These are phyloP conservation scores for Pseudopipra pipra DNA, from an alignment of 2,113 vertebrate species.

Conservation along the genomic window DNA sequence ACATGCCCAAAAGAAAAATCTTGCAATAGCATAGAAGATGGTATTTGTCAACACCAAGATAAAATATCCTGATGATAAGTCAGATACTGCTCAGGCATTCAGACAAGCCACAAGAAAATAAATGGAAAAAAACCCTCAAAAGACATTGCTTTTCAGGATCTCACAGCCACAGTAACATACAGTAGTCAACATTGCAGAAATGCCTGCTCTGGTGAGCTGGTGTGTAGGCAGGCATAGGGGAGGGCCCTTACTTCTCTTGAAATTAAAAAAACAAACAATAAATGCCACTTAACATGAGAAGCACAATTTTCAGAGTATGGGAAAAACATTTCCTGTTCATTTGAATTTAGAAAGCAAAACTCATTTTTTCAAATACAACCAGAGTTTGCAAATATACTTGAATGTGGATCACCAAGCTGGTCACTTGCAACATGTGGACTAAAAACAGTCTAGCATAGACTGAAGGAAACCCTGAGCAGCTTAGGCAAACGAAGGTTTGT, in stretches of 20 bases:
- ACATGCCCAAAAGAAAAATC: not conserved
- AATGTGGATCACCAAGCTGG: not conserved
- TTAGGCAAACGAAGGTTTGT: not conserved
- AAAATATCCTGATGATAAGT: slow-evolving; percentile 12
- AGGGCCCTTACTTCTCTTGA: not conserved
- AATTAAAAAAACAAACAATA: not conserved
- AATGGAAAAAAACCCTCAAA: not conserved
- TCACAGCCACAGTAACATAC: not conserved
- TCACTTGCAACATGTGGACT: not conserved
- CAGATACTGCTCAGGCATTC: not conserved
- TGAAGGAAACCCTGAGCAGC: not conserved
- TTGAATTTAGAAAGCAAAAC: slow-evolving; percentile 14
- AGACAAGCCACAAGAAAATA: not conserved
- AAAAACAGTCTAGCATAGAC: not conserved
- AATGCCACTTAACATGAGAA: not conserved
- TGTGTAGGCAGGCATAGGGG: not conserved
- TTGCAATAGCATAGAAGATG: not conserved
- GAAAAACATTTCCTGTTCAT: not conserved
- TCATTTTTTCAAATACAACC: slow-evolving; percentile 3
- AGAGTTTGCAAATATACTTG: not conserved
- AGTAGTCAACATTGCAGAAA: slow-evolving; percentile 14
- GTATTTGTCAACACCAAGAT: slow-evolving; percentile 18
- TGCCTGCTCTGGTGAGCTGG: not conserved
- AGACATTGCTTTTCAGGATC: not conserved
- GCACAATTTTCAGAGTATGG: slow-evolving; percentile 22